Evolutionary conservation across 2,113 vertebrate genomes (phyloP), one percentile per base, ranked within the genome.

Genomic region (Sylvia atricapilla): DNA sequence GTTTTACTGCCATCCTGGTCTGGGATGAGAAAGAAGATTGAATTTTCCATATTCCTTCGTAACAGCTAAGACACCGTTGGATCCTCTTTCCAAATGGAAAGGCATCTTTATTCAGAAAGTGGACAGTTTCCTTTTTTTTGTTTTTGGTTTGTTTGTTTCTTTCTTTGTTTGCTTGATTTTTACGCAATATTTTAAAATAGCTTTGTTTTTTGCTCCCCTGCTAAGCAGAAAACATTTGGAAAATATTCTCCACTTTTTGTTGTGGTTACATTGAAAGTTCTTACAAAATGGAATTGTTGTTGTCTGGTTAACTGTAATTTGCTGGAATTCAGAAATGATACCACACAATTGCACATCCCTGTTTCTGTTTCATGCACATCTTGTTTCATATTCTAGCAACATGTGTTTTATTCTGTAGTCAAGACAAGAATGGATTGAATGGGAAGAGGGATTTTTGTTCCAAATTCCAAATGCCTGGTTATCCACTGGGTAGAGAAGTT

Each of bases 251-350:
- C 7, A 13, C 4, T 0, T 84, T 93, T 90, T 94, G 72, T 74
- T 94, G 88, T 90, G 92, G 72, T 90, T 74, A 30, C 59, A 15
- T 15, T 93, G 85, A 39, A 90, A 90, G 24, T 53, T 92, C 63
- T 90, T 66, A 58, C 59, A 37, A 77, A 95, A 66, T 50, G 39
- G 28, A 83, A 70, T 88, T 74, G 83, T 46, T 50, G 23, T 73
- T 92, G n/a, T 85, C 53, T 80, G 87, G 50, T 95, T 82, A 92
- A 41, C 18, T 84, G 37, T 70, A 81, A 94, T 94, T 90, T 77
- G 15, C 27, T 55, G 53, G 58, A 47, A 84, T 87, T 72, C 78
- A 91, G 70, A 89, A 93, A 66, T 88, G 43, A 46, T 22, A 53
- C 9, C 58, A 81, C 41, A 19, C 41, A 53, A 20, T 92, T 72